Conservation (phyloP, 1,140 invertebrate species). For the Papilio polyxenes region DNA sequence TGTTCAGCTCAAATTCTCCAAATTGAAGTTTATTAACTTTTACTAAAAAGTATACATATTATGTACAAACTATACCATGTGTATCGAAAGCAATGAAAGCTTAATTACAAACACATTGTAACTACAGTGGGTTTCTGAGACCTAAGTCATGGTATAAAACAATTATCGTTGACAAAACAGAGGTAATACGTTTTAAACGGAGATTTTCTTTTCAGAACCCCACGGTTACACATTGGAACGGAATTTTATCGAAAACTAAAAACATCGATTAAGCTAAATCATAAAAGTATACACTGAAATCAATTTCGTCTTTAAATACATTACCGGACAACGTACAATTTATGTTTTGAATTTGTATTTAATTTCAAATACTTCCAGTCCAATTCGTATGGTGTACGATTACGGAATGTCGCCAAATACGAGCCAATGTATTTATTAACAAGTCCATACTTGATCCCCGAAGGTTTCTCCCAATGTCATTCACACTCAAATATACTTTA, state of each 20-base stretch:
- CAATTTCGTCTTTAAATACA: neutral
- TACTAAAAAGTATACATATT: no score
- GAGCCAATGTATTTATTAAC: conserved; percentile 10
- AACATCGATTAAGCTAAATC: neutral
- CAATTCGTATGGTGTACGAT: neutral
- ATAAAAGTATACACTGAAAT: neutral
- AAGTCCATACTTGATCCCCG: conserved; percentile 30
- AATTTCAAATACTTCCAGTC: neutral
- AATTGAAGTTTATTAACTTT: no score
- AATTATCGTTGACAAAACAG: no score
- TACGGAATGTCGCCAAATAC: conserved; percentile 21
- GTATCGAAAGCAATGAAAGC: no score
- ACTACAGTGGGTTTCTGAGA: no score
- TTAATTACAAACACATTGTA: no score
- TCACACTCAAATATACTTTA: conserved; percentile 11
- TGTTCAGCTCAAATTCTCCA: no score
- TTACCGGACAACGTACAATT: neutral
- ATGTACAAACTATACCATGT: no score
- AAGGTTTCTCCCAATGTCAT: conserved; percentile 29
- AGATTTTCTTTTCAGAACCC: no score
- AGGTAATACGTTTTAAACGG: no score
- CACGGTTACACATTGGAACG: neutral
- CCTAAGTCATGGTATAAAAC: no score
- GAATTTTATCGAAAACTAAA: neutral
- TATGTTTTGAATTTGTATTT: neutral